Evolutionary conservation across 2,797 vertebrate species (phyloP).

Genomic region (Apodemus agrarius): DNA sequence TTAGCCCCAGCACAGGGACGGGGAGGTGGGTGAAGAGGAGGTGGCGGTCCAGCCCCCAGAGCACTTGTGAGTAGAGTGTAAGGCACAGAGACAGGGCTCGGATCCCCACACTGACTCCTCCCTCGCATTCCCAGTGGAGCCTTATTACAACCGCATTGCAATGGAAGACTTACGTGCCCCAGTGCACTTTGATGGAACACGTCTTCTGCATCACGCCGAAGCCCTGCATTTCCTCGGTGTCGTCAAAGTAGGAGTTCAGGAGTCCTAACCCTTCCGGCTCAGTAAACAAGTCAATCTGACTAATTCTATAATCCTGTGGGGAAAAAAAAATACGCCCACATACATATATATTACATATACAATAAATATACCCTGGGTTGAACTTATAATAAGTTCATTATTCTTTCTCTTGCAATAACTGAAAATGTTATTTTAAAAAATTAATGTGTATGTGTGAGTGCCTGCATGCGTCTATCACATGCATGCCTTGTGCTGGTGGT

Average conservation of each 20-base stretch:
- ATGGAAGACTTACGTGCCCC: slow-evolving; percentile 94
- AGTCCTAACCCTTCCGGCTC: slow-evolving; percentile 94
- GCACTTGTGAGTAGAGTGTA: not conserved
- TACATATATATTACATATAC: not conserved
- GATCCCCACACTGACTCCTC: not conserved
- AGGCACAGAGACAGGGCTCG: too few species aligned
- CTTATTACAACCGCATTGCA: not conserved
- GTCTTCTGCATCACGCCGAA: slow-evolving; percentile 93
- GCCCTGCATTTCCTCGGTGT: slow-evolving; percentile 90
- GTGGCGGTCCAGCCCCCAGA: not conserved
- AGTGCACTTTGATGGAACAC: slow-evolving; percentile 95
- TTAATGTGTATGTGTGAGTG: not conserved
- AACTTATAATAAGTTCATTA: slow-evolving; percentile 61
- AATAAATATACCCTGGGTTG: not conserved
- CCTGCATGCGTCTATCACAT: not conserved
- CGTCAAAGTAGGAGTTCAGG: slow-evolving; percentile 91
- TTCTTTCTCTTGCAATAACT: slow-evolving; percentile 39
- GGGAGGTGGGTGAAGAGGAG: not conserved
- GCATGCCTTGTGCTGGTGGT: not conserved
- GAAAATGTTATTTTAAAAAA: slow-evolving; percentile 43
- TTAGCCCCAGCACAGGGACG: not conserved
- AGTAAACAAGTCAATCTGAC: slow-evolving; percentile 94
- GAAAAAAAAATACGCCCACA: not conserved
- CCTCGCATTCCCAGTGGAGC: not conserved
- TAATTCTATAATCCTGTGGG: slow-evolving; percentile 94